Evolutionary conservation across 2,888 invertebrate genomes (phyloP).

Genomic region (Epirrhoe alternata): DNA sequence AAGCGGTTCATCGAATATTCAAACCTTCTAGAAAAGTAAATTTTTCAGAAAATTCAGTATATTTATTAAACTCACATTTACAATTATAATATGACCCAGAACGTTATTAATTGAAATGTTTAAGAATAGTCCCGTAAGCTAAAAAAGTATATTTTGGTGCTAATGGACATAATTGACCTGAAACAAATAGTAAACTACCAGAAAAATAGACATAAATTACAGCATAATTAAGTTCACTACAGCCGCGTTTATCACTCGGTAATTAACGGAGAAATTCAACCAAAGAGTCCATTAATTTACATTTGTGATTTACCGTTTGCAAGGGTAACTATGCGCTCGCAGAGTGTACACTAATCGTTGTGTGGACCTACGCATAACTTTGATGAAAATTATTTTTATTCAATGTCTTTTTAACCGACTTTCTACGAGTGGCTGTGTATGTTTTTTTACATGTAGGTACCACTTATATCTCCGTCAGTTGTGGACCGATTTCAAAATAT

Average conservation of each 20-base stretch:
- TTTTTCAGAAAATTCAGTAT: no score
- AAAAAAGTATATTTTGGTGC: not conserved
- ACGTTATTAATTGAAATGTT: not conserved
- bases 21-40: no score
- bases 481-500: no score
- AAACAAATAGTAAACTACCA: constrained; percentile 9
- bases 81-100: no score
- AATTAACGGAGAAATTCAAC: not conserved
- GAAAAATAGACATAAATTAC: constrained; percentile 14
- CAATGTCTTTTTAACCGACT: not conserved
- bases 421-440: not conserved
- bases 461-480: no score
- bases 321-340: not conserved
- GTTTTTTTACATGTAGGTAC: not conserved
- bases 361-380: not conserved
- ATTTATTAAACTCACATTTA: no score
- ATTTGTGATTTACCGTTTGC: not conserved
- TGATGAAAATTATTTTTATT: no score
- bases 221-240: constrained; percentile 15
- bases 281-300: not conserved
- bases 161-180: not conserved
- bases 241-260: constrained; percentile 1
- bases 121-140: not conserved
- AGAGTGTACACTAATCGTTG: not conserved
- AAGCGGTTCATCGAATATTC: no score